Evolutionary conservation across 1,140 invertebrate species (phyloP), one percentile per base, ranked within the genome.

Genomic region (Pogonomyrmex californicus): DNA sequence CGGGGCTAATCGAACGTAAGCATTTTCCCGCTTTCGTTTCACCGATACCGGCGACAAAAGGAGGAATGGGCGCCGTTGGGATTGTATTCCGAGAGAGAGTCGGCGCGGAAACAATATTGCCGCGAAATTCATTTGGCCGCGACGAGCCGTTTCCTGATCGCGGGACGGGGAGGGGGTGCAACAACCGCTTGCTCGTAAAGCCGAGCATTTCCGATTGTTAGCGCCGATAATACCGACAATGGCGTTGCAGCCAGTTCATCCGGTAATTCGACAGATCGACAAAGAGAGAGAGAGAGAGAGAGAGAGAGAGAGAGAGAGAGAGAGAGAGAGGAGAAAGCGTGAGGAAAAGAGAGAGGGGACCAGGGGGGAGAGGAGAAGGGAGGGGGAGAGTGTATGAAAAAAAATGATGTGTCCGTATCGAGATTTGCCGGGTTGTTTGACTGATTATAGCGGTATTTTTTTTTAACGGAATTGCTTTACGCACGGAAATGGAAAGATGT

Each of bases 181-280:
- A 87, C 88, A 75, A 91, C 81, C 47, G 82, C n/a, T 49, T 58
- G 54, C 38, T 47, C 62, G 47, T 47, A 62, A 65, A 81, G 33
- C 71, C 44, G 47, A 49, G 33, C 63, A 86, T 90, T 91, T 83
- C 77, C 90, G 77, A 90, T 88, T 86, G 86, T 85, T 73, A 68
- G 47, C 62, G 17, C 63, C 17, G 90, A 90, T 90, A 91, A 91
- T 66, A 54, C 17, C 7, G 38, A 33, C 54, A 60, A 73, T 75
- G n/a, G 23, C n/a, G 30, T 70, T 60, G 47, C 51, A 38, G 41
- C 1, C 83, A 75, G 62, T 87, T 70, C 38, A 23, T 51, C 9
- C 17, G 66, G 66, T 70, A 81, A 86, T 86, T 86, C 49, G 70
- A 71, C 63, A 38, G 75, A 49, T 47, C 60, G 23, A 23, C n/a